phyloP scores from a whole-genome alignment of 2,797 vertebrate genomes.

The Tiaroga cobitis region DNA sequence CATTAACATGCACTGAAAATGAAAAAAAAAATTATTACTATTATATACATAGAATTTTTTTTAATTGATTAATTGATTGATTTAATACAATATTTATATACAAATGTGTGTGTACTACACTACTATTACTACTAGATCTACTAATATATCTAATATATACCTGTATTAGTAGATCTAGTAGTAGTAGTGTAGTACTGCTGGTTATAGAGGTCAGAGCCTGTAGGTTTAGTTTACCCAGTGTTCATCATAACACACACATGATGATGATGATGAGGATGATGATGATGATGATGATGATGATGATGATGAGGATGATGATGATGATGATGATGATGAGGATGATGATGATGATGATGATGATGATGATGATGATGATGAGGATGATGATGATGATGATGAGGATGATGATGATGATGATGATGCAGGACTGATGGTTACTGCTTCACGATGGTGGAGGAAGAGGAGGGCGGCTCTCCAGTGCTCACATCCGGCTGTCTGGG shows the following conservation, averaged over 20 bases:
- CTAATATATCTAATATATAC: no score
- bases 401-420: constrained; percentile 31
- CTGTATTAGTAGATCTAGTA: no score
- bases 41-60: no score
- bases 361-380: no score
- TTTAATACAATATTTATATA: no score
- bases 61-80: no score
- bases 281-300: constrained; percentile 34
- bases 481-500: constrained; percentile 90
- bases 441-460: constrained; percentile 96
- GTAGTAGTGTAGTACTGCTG: no score
- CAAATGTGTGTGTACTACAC: no score
- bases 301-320: constrained; percentile 39
- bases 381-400: background rate
- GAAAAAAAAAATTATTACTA: background rate
- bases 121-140: no score
- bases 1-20: background rate
- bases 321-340: constrained; percentile 34
- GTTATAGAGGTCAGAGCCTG: no score
- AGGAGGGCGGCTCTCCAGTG: constrained; percentile 84
- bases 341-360: constrained; percentile 31
- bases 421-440: constrained; percentile 93
- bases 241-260: no score
- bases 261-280: constrained; percentile 16
- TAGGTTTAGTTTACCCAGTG: no score